Base-by-base conservation (phyloP, 2,797 vertebrate genomes). In the Fistularia commersonii region DNA sequence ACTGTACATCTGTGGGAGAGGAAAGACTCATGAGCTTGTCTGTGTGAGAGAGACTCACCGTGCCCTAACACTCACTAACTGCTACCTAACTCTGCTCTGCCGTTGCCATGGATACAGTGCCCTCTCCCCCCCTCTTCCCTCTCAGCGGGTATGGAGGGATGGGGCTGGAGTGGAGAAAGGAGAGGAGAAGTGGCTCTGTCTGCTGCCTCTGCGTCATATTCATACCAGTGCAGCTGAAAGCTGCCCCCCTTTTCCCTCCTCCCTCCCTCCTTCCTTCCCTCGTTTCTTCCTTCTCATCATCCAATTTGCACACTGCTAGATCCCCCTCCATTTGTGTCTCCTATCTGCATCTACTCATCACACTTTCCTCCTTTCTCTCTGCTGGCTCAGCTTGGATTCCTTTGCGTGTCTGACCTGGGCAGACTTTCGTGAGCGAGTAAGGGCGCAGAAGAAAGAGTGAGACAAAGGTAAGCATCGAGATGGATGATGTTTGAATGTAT, bases 41-140 rank as follows among this genome's bases (percentile, higher is more conserved):
- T 74, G 63, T 52, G 57, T 69, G 41, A 66, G 31, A 52, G 66
- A 63, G 58, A 74, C 38, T 45, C 57, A 64, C 74, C 68, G 81
- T 87, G 86, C 85, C 87, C 89, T 79, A 64, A 71, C 77, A 83
- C 85, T 86, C 74, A 70, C 77, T 76, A 76, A 85, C 69, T 65
- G 72, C 78, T 81, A 83, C 81, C 84, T 84, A 87, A 79, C 63
- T 72, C 87, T 90, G 90, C 85, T 90, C 91, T 89, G 83, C 84
- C 87, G 91, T 93, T 91, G 88, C 90, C 89, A 93, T 92, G 90
- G 91, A 79, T 90, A 93, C 91, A 87, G 88, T 88, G 87, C 89
- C 84, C 90, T 84, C 77, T 79, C 85, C 76, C 66, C 39, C 76
- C 15, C 72, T 44, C 66, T 36, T 54, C 55, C 69, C 66, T 75